Base-by-base conservation (phyloP, 2,113 vertebrate species). In the Odobenus rosmarus region DNA sequence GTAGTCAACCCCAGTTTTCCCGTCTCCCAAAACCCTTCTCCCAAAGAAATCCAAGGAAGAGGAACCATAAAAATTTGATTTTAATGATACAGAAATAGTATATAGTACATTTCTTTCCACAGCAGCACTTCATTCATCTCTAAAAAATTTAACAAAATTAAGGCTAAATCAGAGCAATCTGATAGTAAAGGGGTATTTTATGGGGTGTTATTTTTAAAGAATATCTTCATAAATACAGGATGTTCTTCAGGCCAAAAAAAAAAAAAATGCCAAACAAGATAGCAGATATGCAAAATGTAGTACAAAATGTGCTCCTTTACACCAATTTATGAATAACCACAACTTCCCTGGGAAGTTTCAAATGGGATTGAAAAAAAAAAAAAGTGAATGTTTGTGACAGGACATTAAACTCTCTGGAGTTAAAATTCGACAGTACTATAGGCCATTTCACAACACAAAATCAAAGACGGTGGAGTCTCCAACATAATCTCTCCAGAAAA, bases 41-140 rank as follows among this genome's bases (percentile, higher is more conserved):
- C 96, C 92, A 85, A 98, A 97, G 93, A 97, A 98, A 71, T 55
- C 82, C 85, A 67, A 97, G 28, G 62, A 72, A 88, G 90, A 92
- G 53, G 93, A 97, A 96, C 93, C 96, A 96, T 97, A 97, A 97
- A 97, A 98, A 96, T 93, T 72, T 72, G 51, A 96, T 91, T 98
- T 98, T 98, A 98, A 98, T 98, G 93, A 96, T 95, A 97, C 97
- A 98, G 96, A 98, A 98, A 97, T 93, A 98, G 89, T 88, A 89
- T 92, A 95, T 95, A 88, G 93, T 96, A 97, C 98, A 97, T 97
- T 96, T 97, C 96, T 97, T 96, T 96, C 93, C 96, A 98, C 93
- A 96, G 96, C 96, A 97, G 96, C 92, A 92, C 96, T 97, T 95
- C 95, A 39, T 86, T 95, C 95, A n/a, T 94, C 89, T 96, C 97